Evolutionary conservation across 2,797 vertebrate species (phyloP), one percentile per base, ranked within the genome.

Genomic region (Acanthopagrus latus): DNA sequence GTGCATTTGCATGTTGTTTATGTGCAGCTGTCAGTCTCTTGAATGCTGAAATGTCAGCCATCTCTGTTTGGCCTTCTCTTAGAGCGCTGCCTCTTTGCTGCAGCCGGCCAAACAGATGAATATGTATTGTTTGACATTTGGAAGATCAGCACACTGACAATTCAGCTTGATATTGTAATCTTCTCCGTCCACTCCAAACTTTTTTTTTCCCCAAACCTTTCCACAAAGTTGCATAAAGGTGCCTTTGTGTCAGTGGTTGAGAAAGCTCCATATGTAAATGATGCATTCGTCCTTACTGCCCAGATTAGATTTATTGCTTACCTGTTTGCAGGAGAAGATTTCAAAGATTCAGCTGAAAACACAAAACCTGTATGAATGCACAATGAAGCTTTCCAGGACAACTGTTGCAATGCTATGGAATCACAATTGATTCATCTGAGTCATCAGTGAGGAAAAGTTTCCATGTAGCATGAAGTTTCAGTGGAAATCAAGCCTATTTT

Each of bases 51-150:
- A 92, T 91, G 88, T 86, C 86, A 90, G 56, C 83, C 83, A 66
- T 81, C 75, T 84, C 46, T 67, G 72, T 75, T 33, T 78, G 60
- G 81, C 75, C 74, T 78, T 70, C 58, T 78, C 6, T 20, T 50
- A 46, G 63, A 71, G 66, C 47, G 7, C 54, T 58, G 64, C 66
- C 62, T 84, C 71, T 74, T 56, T 75, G 63, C 74, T 38, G 73
- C 50, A 23, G 33, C 74, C 50, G 21, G 84, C 78, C 79, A 84
- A 86, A 88, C 65, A 83, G 76, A 90, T 92, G 78, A 90, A 90
- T 91, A 91, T 91, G 85, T 81, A 90, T 91, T 46, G 57, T 74
- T 69, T 91, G 86, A 92, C 88, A 90, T 91, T 93, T 90, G 70
- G 66, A 71, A 75, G 72, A 79, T 86, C 76, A 71, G 78, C 82